Base-by-base conservation (phyloP, 2,797 vertebrate species). In the Paramormyrops hopkinsi region DNA sequence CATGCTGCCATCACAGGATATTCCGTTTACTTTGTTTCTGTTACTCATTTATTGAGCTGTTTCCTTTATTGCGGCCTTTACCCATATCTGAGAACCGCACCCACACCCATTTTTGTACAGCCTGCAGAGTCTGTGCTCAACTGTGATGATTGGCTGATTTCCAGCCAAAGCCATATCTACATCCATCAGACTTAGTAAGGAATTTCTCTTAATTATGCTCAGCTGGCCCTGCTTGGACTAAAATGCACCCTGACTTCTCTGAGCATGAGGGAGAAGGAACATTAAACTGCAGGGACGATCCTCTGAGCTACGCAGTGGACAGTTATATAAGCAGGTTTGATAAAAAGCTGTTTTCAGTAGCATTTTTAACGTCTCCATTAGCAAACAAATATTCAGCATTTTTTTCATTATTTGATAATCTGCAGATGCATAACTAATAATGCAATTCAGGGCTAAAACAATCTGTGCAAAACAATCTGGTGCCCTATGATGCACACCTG, bases 81-180 rank as follows among this genome's bases (percentile, higher is more conserved):
- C 29, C 12, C 14, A 14, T 37, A 73, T 73, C 29, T 37, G 25
- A 73, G 1, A 73, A 17, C 29, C 5, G 4, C 3, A 12, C 62
- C 25, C 62, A 25, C 22, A 11, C 22, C 59, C 3, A 25, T 11
- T 65, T 65, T 29, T 65, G 59, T 25, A 76, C 14, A n/a, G 37
- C 17, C 17, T 44, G 37, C 33, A 79, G 73, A 17, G 33, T 19
- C 73, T 44, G 73, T 44, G 17, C 73, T 44, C 25, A 44, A 1
- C 73, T 79, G 73, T 79, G 73, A 79, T 79, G 73, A 79, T 44
- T 37, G 73, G 73, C 73, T 79, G 73, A 79, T 79, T 17, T 79
- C 37, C 73, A 79, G 73, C 33, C 73, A 79, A 33, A 41, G 33
- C 19, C 6, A 0, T 79, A 79, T 79, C 73, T 79, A 44, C 37